Evolutionary conservation across 2,888 invertebrate species (phyloP), one percentile per base, ranked within the genome.

Genomic region (Eilema caniola): DNA sequence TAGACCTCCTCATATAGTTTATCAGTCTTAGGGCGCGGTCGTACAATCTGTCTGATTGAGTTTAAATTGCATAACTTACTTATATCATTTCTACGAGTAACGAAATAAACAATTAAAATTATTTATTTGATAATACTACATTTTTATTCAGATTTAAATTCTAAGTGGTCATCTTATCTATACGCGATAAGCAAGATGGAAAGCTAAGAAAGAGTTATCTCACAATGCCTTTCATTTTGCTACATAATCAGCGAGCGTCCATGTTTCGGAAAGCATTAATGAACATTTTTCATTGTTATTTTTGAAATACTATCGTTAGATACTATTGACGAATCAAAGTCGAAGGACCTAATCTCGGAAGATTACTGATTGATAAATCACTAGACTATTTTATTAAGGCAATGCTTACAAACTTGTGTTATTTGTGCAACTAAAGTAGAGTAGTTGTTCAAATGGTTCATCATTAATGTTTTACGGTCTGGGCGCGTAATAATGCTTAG

Each of bases 401-500:
- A 24, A 24, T 25, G 28, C 28, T 28, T 28, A 28, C 7, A 25
- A 25, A n/a, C 28, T 53, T 56, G 28, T 28, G 64, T 12, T 24
- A 56, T 65, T 56, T 64, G 25, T 53, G 31, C 53, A 56, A n/a
- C n/a, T 59, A 23, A 23, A 28, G n/a, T 57, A 31, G 28, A 37
- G 41, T 61, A 61, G 23, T 14, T 67, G 67, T 28, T 67, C 62
- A n/a, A 71, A 70, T 74, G 41, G 69, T 65, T 66, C 65, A 69
- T 63, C 61, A 74, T 59, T 47, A 74, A 61, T 69, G 75, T 77
- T 73, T 76, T 73, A 81, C 78, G 72, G 66, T 75, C 72, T 82
- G 82, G 77, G 81, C 77, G 79, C 80, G n/a, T 72, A 79, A 83
- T 81, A 69, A 79, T 73, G 25, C 16, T 11, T 71, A 80, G 70